phyloP scores from a whole-genome alignment of 30 jellyfish, hydroid and myxozoan genomes.

The Rhopilema esculentum region DNA sequence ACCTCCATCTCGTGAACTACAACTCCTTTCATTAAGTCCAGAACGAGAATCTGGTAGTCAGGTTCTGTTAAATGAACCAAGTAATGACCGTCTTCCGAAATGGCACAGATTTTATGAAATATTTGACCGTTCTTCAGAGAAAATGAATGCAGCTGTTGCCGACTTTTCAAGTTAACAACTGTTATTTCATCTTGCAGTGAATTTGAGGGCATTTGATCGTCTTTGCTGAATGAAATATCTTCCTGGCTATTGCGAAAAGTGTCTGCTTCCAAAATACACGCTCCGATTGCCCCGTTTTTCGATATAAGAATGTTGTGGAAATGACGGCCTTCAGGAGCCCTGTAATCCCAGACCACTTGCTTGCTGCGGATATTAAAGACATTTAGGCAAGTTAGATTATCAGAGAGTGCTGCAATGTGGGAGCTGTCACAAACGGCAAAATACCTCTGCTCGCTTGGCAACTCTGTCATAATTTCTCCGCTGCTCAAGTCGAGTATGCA shows the following conservation, averaged over 20 bases:
- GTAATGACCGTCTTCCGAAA: conserved; percentile 85
- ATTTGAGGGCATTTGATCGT: neutral
- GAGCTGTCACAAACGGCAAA: conserved; percentile 69
- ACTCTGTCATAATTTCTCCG: conserved; percentile 14
- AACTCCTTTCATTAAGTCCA: conserved; percentile 71
- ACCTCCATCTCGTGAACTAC: conserved; percentile 62
- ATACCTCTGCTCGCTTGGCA: conserved; percentile 37
- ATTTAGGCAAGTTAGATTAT: conserved; percentile 26
- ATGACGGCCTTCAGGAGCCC: conserved; percentile 68
- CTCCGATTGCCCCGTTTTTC: conserved; percentile 68
- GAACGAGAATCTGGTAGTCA: conserved; percentile 64
- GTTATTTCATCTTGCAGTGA: conserved; percentile 52
- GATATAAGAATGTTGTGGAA: conserved; percentile 71
- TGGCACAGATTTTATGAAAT: conserved; percentile 60
- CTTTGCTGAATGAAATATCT: neutral
- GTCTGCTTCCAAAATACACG: conserved; percentile 61
- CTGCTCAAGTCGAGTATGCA: conserved; percentile 42
- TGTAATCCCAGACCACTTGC: conserved; percentile 68
- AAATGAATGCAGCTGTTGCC: conserved; percentile 48
- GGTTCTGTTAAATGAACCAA: conserved; percentile 75
- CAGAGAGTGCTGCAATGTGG: conserved; percentile 52
- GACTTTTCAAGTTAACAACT: conserved; percentile 58
- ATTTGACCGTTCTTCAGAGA: conserved; percentile 33
- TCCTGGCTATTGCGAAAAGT: neutral
- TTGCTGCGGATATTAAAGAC: conserved; percentile 43